Evolutionary conservation across 2,888 invertebrate species (phyloP).

Genomic region (Tachina grossa): DNA sequence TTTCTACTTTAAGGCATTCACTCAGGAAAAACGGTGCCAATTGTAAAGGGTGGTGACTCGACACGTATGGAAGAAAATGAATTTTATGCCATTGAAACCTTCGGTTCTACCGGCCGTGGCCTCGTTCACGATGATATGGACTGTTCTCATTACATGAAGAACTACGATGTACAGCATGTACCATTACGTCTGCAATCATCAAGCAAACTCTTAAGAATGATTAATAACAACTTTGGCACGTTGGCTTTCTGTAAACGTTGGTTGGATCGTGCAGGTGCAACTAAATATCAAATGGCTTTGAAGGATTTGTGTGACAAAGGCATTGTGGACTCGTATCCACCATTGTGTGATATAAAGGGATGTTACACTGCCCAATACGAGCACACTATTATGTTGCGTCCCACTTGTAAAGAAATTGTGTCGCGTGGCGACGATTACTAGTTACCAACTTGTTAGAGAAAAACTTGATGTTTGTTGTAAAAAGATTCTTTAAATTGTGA

Average conservation of each 20-base stretch:
- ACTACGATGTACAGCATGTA: constrained; percentile 95
- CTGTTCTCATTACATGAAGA: constrained; percentile 99
- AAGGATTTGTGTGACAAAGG: constrained; percentile 99
- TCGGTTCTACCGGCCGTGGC: constrained; percentile 98
- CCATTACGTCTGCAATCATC: constrained; percentile 96
- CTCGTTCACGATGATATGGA: constrained; percentile 99
- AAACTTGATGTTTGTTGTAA: constrained; percentile 30
- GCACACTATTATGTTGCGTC: constrained; percentile 97
- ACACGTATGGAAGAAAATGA: constrained; percentile 99
- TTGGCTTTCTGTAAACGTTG: constrained; percentile 99
- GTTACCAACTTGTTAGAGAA: neutral
- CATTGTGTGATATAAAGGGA: constrained; percentile 97
- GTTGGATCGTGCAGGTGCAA: constrained; percentile 98
- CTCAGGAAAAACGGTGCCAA: constrained; percentile 98
- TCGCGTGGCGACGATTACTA: constrained; percentile 97
- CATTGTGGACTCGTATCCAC: constrained; percentile 99
- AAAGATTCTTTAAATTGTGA: constrained; percentile 18
- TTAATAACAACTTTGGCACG: constrained; percentile 98
- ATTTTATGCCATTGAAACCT: constrained; percentile 99
- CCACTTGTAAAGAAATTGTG: constrained; percentile 99
- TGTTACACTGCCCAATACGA: constrained; percentile 99
- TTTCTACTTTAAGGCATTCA: constrained; percentile 69
- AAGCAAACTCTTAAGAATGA: constrained; percentile 93
- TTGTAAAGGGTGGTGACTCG: constrained; percentile 99
- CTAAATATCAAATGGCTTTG: constrained; percentile 98